These are phyloP conservation scores for Carcharodon carcharias DNA, from an alignment of 2,797 vertebrate genomes.

Conservation along the genomic window DNA sequence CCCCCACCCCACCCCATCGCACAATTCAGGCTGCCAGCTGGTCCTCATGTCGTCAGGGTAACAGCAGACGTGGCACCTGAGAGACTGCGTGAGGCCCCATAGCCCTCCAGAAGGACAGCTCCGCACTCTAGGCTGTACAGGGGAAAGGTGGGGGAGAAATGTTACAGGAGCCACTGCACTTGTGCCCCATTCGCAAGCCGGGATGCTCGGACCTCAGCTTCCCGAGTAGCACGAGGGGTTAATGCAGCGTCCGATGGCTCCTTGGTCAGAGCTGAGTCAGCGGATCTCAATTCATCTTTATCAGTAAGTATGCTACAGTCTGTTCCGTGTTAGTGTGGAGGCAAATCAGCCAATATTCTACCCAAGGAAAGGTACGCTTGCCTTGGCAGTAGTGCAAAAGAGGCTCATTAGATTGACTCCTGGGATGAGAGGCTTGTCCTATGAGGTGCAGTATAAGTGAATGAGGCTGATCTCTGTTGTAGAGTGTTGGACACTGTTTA, in stretches of 20 bases:
- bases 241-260: neutral
- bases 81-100: neutral
- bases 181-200: neutral
- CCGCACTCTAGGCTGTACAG: neutral
- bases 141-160: neutral
- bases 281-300: neutral
- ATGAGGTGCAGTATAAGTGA: no score
- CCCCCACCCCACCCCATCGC: neutral
- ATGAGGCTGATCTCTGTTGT: no score
- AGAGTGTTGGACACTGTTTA: no score
- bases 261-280: neutral
- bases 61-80: neutral
- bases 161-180: neutral
- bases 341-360: neutral
- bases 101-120: neutral
- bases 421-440: no score
- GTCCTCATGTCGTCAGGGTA: neutral
- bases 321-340: neutral
- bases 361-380: no score
- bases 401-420: no score
- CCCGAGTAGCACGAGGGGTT: neutral
- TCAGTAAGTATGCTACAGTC: neutral
- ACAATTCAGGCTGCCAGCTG: constrained; percentile 13
- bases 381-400: no score
- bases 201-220: neutral